Evolutionary conservation across 2,888 invertebrate species (phyloP).

Genomic region (Anagyrus pseudococci): DNA sequence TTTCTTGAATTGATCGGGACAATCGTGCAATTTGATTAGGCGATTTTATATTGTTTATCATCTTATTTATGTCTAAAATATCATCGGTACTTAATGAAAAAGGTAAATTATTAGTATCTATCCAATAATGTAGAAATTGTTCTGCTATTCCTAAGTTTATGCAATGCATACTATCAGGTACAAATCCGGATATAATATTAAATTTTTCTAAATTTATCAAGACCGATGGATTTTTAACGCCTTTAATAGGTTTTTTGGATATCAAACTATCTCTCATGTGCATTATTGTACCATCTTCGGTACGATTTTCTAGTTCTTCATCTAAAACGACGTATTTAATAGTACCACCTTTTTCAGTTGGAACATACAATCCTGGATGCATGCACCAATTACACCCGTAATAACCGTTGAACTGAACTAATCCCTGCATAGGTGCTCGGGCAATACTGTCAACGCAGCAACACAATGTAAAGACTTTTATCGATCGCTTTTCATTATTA

Average conservation of each 20-base stretch:
- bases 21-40: conserved; percentile 1
- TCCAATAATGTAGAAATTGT: not conserved
- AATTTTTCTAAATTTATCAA: not conserved
- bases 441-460: not conserved
- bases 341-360: not conserved
- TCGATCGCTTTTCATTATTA: not conserved
- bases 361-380: not conserved
- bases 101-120: not conserved
- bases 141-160: not conserved
- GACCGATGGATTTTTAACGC: not conserved
- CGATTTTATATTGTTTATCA: not conserved
- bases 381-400: conserved; percentile 7
- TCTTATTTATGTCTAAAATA: not conserved
- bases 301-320: not conserved
- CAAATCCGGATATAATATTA: not conserved
- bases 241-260: not conserved
- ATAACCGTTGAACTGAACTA: not conserved
- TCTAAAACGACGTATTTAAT: not conserved
- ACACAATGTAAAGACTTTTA: not conserved
- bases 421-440: not conserved
- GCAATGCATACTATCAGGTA: conserved; percentile 3
- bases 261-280: not conserved
- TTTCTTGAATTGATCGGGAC: not conserved
- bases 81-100: not conserved
- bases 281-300: not conserved